Evolutionary conservation across 1,140 invertebrate genomes (phyloP).

Genomic region (Octopus sinensis): DNA sequence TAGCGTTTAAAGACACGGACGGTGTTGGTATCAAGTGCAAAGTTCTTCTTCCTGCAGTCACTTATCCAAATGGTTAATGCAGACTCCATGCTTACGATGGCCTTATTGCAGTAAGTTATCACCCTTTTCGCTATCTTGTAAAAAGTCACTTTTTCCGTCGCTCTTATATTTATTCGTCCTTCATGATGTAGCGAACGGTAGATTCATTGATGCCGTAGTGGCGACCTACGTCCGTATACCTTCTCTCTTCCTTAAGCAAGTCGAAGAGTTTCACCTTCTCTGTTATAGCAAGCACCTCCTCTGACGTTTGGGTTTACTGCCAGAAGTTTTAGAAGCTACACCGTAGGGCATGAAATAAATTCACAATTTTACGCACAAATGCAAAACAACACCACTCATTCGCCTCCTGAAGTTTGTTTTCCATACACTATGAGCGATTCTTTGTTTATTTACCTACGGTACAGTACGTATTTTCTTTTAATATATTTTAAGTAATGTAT

Average conservation of each 20-base stretch:
- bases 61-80: background rate
- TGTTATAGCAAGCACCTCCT: background rate
- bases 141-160: background rate
- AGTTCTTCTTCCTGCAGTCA: background rate
- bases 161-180: background rate
- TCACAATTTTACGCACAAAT: no score
- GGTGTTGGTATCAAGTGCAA: background rate
- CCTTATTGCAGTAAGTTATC: background rate
- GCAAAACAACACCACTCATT: no score
- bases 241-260: background rate
- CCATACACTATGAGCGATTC: no score
- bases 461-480: no score
- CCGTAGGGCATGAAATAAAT: background rate
- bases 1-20: background rate
- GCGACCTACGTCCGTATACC: background rate
- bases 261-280: slow-evolving; percentile 1
- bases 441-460: no score
- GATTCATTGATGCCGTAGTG: background rate
- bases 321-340: background rate
- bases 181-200: background rate
- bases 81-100: background rate
- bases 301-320: background rate
- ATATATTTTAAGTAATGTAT: no score
- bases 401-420: no score
- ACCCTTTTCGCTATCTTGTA: background rate